phyloP scores from a whole-genome alignment of 2,888 invertebrate species.

The Camponotus fellah region DNA sequence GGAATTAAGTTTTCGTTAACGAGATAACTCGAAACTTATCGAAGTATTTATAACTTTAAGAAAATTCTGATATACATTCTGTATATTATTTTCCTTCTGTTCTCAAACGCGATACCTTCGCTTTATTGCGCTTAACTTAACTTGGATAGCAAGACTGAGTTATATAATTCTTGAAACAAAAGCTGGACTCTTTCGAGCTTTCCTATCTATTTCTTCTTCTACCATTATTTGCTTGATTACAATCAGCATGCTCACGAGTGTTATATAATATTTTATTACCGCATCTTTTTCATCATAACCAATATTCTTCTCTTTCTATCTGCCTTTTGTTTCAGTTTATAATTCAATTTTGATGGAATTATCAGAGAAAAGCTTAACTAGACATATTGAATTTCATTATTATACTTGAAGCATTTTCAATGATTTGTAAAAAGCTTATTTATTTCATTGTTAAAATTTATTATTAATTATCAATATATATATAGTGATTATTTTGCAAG shows the following conservation, averaged over 20 bases:
- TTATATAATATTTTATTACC: constrained; percentile 25
- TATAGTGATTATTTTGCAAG: not conserved
- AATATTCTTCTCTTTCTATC: not conserved
- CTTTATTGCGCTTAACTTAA: constrained; percentile 11
- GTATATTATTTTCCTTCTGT: constrained; percentile 28
- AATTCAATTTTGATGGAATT: not conserved
- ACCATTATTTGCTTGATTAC: constrained; percentile 34
- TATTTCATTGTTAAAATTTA: constrained; percentile 25
- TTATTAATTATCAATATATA: not conserved
- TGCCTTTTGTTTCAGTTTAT: not conserved
- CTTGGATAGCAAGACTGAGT: constrained; percentile 25
- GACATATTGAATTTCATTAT: not conserved
- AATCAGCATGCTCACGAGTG: constrained; percentile 4
- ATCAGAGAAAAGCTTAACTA: not conserved
- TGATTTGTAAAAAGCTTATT: constrained; percentile 2
- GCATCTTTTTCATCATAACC: not conserved
- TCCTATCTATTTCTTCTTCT: constrained; percentile 9
- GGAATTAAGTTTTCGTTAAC: constrained; percentile 25
- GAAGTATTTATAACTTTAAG: constrained; percentile 5
- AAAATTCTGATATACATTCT: constrained; percentile 15
- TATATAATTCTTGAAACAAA: constrained; percentile 36
- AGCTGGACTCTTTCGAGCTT: not conserved
- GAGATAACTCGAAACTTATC: not conserved
- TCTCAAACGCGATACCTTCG: constrained; percentile 21
- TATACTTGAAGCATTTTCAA: constrained; percentile 10